phyloP scores from a whole-genome alignment of 2,888 invertebrate genomes.

The Agriotes lineatus region DNA sequence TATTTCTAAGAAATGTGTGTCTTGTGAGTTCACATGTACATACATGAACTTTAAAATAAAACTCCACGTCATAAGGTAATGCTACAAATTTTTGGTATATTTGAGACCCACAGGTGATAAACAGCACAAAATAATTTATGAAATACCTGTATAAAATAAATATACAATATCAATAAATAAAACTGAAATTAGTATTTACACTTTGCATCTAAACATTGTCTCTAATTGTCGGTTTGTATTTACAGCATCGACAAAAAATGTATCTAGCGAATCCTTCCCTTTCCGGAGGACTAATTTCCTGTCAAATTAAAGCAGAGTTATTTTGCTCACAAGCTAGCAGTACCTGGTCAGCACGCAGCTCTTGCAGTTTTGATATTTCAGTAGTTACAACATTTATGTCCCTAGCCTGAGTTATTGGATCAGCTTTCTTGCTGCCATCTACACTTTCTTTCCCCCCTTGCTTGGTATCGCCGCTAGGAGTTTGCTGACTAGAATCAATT shows the following conservation, averaged over 20 bases:
- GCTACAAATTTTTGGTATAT: conserved; percentile 34
- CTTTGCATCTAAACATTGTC: conserved; percentile 61
- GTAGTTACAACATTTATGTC: conserved; percentile 17
- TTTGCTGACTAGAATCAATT: conserved; percentile 13
- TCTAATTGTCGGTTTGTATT: conserved; percentile 61
- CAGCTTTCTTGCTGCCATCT: conserved; percentile 26
- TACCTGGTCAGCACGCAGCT: conserved; percentile 55
- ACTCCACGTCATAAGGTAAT: neutral
- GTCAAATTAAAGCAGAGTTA: conserved; percentile 61
- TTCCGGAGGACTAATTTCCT: conserved; percentile 61
- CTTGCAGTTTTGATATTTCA: conserved; percentile 51
- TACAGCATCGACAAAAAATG: conserved; percentile 66
- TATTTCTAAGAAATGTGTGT: too few species aligned
- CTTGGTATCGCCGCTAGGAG: conserved; percentile 26
- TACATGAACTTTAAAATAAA: too few species aligned
- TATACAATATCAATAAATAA: conserved; percentile 49
- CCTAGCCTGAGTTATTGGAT: conserved; percentile 24
- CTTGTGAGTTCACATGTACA: too few species aligned
- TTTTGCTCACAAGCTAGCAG: conserved; percentile 50
- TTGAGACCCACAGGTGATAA: conserved; percentile 21
- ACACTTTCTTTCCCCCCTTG: conserved; percentile 28
- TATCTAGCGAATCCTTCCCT: conserved; percentile 63
- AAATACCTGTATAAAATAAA: conserved; percentile 52
- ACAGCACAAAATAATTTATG: conserved; percentile 27
- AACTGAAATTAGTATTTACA: conserved; percentile 39